Conservation (phyloP, 2,113 vertebrate species). For the Lucifuga dentata region DNA sequence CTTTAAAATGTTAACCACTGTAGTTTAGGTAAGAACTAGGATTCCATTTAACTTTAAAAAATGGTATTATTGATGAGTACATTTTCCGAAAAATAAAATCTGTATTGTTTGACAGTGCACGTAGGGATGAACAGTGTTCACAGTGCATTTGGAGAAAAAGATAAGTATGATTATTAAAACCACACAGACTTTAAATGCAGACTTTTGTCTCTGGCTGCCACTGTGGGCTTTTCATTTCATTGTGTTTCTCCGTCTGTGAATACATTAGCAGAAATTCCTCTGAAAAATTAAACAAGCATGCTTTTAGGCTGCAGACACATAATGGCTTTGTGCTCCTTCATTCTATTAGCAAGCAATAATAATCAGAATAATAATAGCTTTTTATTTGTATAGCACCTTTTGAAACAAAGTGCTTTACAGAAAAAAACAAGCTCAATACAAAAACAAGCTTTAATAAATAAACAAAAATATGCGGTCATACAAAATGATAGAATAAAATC, state of each 20-base stretch:
- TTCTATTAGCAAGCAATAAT: slow-evolving; percentile 31
- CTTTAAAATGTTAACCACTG: no score
- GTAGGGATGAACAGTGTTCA: slow-evolving; percentile 40
- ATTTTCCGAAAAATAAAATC: no score
- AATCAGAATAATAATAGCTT: no score
- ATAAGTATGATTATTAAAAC: slow-evolving; percentile 56
- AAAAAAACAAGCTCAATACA: no score
- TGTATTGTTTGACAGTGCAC: no score
- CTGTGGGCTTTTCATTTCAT: slow-evolving; percentile 68
- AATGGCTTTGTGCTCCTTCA: slow-evolving; percentile 72
- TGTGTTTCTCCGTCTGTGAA: slow-evolving; percentile 65
- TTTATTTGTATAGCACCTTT: no score
- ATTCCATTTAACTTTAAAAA: neutral
- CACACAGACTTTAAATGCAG: slow-evolving; percentile 43
- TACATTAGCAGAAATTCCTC: slow-evolving; percentile 69
- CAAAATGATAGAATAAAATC: no score
- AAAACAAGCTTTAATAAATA: no score
- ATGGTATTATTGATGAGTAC: no score
- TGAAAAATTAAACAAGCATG: slow-evolving; percentile 77
- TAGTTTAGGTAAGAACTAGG: neutral
- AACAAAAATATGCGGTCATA: no score
- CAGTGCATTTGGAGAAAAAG: slow-evolving; percentile 21
- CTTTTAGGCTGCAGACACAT: slow-evolving; percentile 68
- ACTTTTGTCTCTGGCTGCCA: slow-evolving; percentile 56
- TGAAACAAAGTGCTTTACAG: no score